Evolutionary conservation across 2,888 invertebrate genomes (phyloP).

Genomic region (Andrena camellia): DNA sequence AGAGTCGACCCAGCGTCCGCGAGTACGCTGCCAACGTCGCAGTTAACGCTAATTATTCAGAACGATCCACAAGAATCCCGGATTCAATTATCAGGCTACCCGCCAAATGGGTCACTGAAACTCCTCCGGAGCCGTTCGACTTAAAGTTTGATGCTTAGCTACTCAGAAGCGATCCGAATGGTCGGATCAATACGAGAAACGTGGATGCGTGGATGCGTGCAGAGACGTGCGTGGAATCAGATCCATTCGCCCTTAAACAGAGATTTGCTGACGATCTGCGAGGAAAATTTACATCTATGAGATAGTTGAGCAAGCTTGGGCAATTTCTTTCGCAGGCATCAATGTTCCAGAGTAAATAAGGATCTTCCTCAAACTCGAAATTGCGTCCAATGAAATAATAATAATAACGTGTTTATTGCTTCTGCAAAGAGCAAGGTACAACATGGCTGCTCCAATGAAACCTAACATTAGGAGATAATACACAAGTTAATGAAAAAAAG

Average conservation of each 20-base stretch:
- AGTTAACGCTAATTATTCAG: constrained; percentile 55
- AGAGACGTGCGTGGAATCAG: background rate
- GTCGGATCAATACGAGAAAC: constrained; percentile 7
- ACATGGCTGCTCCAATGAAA: too few relatives aligned
- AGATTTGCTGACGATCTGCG: too few relatives aligned
- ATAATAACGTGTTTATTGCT: too few relatives aligned
- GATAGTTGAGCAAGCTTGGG: background rate
- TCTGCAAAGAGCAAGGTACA: too few relatives aligned
- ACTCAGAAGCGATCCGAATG: constrained; percentile 19
- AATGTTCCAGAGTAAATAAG: too few relatives aligned
- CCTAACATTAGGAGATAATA: too few relatives aligned
- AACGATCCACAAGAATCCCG: constrained; percentile 49
- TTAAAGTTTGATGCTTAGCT: constrained; percentile 22
- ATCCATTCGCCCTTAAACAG: background rate
- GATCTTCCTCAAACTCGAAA: too few relatives aligned
- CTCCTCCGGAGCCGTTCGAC: constrained; percentile 24
- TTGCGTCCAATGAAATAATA: too few relatives aligned
- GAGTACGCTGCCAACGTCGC: constrained; percentile 3
- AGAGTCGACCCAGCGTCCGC: background rate
- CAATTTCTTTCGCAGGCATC: too few relatives aligned
- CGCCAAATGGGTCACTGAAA: constrained; percentile 36
- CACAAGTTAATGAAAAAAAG: too few relatives aligned
- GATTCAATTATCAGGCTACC: constrained; percentile 53
- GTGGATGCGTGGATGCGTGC: constrained; percentile 8
- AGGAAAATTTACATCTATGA: background rate